These are phyloP conservation scores for Leptinotarsa undecemlineata DNA, from an alignment of 1,140 invertebrate species.

Conservation along the genomic window DNA sequence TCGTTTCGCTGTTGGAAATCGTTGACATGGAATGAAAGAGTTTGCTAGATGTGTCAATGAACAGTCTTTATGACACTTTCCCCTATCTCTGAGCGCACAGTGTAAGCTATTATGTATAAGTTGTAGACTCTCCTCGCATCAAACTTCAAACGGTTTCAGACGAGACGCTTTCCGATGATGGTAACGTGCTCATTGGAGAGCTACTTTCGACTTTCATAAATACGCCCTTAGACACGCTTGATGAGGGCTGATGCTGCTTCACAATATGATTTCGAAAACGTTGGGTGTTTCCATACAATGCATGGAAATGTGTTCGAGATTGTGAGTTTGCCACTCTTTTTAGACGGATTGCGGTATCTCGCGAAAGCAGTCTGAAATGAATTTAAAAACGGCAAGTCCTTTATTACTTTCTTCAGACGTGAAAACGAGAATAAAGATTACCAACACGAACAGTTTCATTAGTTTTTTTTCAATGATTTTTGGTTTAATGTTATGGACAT, in stretches of 20 bases:
- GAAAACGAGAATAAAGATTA: no score
- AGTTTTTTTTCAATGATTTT: no score
- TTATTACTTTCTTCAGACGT: no score
- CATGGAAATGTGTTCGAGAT: no score
- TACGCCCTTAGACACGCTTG: not conserved
- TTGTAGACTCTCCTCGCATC: conserved; percentile 24
- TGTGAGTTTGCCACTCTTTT: no score
- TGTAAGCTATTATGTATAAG: conserved; percentile 33
- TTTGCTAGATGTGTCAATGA: conserved; percentile 15
- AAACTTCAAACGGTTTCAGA: conserved; percentile 19
- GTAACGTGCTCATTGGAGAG: conserved; percentile 9
- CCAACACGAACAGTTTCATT: no score
- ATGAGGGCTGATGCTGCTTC: not conserved
- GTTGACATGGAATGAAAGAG: not conserved
- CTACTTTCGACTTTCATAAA: conserved; percentile 6
- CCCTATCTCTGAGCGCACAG: conserved; percentile 27
- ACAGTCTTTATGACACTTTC: conserved; percentile 36
- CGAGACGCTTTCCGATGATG: not conserved
- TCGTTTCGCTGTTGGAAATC: not conserved
- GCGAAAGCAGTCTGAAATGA: no score
- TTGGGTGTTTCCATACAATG: not conserved
- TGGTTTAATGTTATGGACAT: no score
- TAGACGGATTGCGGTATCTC: no score
- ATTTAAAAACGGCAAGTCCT: no score
- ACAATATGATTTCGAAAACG: conserved; percentile 3